Percentiles rank a stretch among this genome's conserved stretches.
Evolutionary conservation across 2,113 vertebrate species (phyloP).

Genomic region (Crotalus tigris): DNA sequence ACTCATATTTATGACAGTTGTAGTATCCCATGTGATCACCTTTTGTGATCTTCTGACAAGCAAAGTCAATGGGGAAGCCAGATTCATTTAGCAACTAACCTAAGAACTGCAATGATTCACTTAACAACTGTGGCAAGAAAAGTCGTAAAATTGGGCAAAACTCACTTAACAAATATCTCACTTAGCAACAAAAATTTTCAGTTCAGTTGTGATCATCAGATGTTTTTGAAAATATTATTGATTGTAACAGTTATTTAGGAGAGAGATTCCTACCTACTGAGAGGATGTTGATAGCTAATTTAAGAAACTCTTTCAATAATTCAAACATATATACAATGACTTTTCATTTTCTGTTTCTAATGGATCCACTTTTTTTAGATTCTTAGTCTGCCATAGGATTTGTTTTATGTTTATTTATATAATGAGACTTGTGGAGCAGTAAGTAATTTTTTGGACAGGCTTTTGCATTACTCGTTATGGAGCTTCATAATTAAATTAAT

Average conservation of each 20-base stretch:
- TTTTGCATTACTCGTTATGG: constrained; percentile 31
- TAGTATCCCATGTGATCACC: neutral
- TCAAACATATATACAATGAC: neutral
- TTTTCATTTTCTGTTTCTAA: neutral
- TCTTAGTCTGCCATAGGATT: neutral
- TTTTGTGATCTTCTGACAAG: neutral
- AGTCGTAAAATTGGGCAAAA: neutral
- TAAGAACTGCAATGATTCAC: neutral
- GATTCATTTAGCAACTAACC: neutral
- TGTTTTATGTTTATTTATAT: neutral
- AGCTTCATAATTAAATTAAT: constrained; percentile 44
- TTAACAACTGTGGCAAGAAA: neutral
- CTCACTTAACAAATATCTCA: neutral
- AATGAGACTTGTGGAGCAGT: constrained; percentile 26
- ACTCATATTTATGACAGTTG: neutral
- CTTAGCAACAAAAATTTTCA: neutral
- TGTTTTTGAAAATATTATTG: neutral
- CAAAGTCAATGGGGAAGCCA: neutral
- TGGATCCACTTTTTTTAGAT: neutral
- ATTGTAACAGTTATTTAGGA: neutral
- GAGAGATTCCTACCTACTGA: neutral
- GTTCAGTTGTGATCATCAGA: neutral
- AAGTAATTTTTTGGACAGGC: constrained; percentile 38
- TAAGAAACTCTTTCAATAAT: neutral
- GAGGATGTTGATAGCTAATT: neutral